Percentiles rank a stretch among this genome's conserved stretches.
phyloP scores from a whole-genome alignment of 2,113 vertebrate genomes.

The Nerophis ophidion region DNA sequence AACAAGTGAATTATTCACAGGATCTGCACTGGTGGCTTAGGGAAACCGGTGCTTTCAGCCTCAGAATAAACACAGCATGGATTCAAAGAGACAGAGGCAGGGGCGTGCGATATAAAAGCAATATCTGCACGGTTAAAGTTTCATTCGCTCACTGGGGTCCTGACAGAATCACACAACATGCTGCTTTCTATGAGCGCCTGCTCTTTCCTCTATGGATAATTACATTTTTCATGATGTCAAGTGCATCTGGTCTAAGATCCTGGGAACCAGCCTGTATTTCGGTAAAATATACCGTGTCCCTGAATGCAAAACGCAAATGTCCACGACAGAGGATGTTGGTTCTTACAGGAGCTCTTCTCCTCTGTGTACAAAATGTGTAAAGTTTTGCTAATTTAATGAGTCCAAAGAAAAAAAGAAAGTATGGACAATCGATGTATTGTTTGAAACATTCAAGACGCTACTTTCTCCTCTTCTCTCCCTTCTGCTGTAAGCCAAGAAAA shows the following conservation, averaged over 20 bases:
- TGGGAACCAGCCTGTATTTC: no score
- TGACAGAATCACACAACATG: constrained; percentile 2
- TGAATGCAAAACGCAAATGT: no score
- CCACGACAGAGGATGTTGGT: no score
- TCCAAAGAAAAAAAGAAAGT: no score
- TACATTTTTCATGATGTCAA: constrained; percentile 3
- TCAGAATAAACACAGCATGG: constrained; percentile 53
- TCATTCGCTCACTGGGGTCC: constrained; percentile 36
- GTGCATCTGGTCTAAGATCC: neutral
- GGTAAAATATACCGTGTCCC: no score
- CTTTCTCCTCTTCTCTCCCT: no score
- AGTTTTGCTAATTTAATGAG: no score
- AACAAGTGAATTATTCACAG: constrained; percentile 68
- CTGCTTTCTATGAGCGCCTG: constrained; percentile 13
- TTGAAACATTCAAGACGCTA: no score
- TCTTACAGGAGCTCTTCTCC: no score
- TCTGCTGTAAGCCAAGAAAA: no score
- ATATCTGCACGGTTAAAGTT: constrained; percentile 57
- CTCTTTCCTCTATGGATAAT: neutral
- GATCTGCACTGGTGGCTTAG: constrained; percentile 32
- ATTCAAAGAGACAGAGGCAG: constrained; percentile 45
- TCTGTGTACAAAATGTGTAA: no score
- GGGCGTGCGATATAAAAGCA: constrained; percentile 55
- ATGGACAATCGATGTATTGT: no score
- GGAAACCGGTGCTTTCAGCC: constrained; percentile 44